Base-by-base conservation (phyloP, 2,113 vertebrate species). In the Heterocephalus glaber region DNA sequence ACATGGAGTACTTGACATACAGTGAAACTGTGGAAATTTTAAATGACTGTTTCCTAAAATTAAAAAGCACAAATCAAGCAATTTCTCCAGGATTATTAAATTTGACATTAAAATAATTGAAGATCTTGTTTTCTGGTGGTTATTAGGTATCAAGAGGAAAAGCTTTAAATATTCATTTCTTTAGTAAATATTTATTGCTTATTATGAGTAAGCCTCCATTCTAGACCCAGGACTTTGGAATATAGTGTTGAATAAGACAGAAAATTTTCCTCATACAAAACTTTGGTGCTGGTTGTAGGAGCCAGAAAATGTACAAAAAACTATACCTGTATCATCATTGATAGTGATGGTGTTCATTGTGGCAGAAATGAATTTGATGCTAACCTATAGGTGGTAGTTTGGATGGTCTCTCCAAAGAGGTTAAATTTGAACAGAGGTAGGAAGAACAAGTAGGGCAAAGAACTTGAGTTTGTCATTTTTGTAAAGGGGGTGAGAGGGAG, bases 11-110 rank as follows among this genome's bases (percentile, higher is more conserved):
- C n/a, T 47, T 94, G 38, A 92, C 17, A 74, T 70, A 52, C 52
- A 86, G 63, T 60, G 33, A 95, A 94, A 92, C 54, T 60, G 4
- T n/a, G 93, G 41, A 85, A 28, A 77, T 97, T 92, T 94, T 82
- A 86, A 95, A 74, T 88, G 52, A 47, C 35, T 61, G 8, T 84
- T 87, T 95, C 66, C 86, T 91, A 68, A 95, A 86, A 95, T 89
- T 80, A 74, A 72, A 88, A 52, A 33, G 70, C 22, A 58, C 24
- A 95, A 76, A 90, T 91, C 66, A 89, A 95, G 28, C 2, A 83
- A 12, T 89, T 95, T 84, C 13, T 81, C 20, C 1, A 85, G 68
- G 49, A 68, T 70, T 82, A 54, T 91, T 79, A 86, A 86, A 91
- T 87, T 86, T 96, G 13, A 56, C 35, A 58, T 86, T 10, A 77